Percentiles rank a stretch among this genome's conserved stretches.
phyloP scores from a whole-genome alignment of 1,140 invertebrate genomes.

The Anastrepha obliqua region DNA sequence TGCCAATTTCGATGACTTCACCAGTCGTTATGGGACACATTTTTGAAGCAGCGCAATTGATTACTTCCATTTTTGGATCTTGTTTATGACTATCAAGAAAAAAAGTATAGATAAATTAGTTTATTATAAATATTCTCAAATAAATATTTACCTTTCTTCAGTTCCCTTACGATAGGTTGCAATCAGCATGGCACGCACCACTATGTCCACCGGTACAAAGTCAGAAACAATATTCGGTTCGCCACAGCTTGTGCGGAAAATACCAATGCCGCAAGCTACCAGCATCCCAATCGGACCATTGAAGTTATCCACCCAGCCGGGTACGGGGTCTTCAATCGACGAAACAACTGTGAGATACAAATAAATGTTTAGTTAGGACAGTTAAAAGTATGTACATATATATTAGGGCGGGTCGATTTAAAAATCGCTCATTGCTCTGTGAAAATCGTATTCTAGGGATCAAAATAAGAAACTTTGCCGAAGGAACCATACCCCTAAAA shows the following conservation, averaged over 20 bases:
- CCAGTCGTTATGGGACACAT: constrained; percentile 83
- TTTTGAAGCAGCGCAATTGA: constrained; percentile 80
- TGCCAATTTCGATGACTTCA: constrained; percentile 77
- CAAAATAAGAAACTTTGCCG: too few relatives aligned
- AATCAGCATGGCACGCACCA: constrained; percentile 87
- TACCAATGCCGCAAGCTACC: constrained; percentile 79
- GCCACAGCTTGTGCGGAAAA: constrained; percentile 84
- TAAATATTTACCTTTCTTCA: not conserved
- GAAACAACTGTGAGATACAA: constrained; percentile 77
- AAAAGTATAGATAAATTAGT: not conserved
- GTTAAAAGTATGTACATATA: not conserved
- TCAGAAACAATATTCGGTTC: constrained; percentile 81
- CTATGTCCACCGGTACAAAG: constrained; percentile 90
- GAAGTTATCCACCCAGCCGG: constrained; percentile 96
- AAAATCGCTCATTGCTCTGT: too few relatives aligned
- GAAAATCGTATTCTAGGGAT: too few relatives aligned
- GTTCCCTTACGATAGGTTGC: constrained; percentile 82
- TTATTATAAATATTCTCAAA: not conserved
- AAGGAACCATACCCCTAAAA: too few relatives aligned
- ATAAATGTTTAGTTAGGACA: not conserved
- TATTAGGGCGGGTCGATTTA: too few relatives aligned
- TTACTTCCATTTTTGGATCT: constrained; percentile 75
- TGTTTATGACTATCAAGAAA: not conserved
- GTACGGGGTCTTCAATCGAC: constrained; percentile 79
- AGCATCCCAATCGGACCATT: constrained; percentile 91